Evolutionary conservation across 2,797 vertebrate genomes (phyloP), one percentile per base, ranked within the genome.

Genomic region (Aphelocoma californica): DNA sequence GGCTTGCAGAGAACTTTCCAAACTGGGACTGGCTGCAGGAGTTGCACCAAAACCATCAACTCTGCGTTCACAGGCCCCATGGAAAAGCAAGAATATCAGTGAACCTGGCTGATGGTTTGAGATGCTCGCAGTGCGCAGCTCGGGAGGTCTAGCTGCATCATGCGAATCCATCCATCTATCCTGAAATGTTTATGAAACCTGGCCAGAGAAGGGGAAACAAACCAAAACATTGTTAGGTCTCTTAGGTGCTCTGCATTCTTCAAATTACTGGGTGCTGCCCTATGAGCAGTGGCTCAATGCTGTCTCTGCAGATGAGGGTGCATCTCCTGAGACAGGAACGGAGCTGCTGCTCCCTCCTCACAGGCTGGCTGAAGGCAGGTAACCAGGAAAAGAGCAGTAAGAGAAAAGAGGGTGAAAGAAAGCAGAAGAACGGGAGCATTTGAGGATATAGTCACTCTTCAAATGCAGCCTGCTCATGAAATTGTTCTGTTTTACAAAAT

Each of bases 251-350:
- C 65, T n/a, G 38, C 2, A 5, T 34, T 61, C 23, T 62, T 51
- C 23, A 47, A 1, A 4, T 44, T 12, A 47, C 50, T n/a, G 62
- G 51, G 36, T 0, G 0, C 47, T 21, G 51, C 57, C 57, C 40
- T 12, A 6, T 36, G 0, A 2, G 51, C 4, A 7, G 24, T 34
- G 54, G 40, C 40, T 81, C 18, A 7, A 1, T 14, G 24, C 53
- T 69, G 58, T 57, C 62, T 28, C 60, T 70, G 29, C 8, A 44
- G 71, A 9, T 8, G 24, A 69, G 20, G 18, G 21, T 0, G 0
- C 26, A 9, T 50, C 58, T 67, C 36, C 13, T 25, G 45, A n/a
- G 38, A 65, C 1, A 28, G 54, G 24, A 28, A 53, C 0, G 0
- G 80, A 66, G 74, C 79, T 72, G 29, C 81, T 74, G 79, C 47